A percentile compares a stretch with the other conserved stretches of the same genome.
These are phyloP conservation scores for Teinopalpus imperialis DNA, from an alignment of 2,888 invertebrate genomes.

Conservation along the genomic window DNA sequence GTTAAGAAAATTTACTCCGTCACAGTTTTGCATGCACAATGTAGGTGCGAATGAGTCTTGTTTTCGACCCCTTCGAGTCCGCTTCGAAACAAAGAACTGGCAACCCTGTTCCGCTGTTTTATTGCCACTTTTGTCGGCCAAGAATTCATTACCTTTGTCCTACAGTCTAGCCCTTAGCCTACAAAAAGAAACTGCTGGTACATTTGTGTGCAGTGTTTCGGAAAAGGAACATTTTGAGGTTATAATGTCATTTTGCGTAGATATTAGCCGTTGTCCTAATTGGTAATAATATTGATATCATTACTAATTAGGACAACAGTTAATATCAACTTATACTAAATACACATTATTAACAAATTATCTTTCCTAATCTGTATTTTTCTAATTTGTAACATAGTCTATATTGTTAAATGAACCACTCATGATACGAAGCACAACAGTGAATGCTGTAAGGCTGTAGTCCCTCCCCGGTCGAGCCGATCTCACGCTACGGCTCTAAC, in stretches of 20 bases:
- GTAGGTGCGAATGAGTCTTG: conserved; percentile 22
- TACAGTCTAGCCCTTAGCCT: conserved; percentile 19
- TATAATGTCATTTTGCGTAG: conserved; percentile 13
- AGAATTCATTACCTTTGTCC: conserved; percentile 26
- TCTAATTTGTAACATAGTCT: no score
- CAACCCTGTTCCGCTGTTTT: conserved; percentile 22
- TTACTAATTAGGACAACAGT: no score
- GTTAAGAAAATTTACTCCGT: conserved; percentile 3
- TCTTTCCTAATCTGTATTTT: no score
- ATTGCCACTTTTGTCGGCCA: conserved; percentile 25
- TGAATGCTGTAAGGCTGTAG: no score
- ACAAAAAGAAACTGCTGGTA: conserved; percentile 16
- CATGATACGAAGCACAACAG: no score
- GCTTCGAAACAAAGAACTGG: conserved; percentile 20
- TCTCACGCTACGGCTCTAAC: no score
- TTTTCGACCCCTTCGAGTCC: conserved; percentile 21
- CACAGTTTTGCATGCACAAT: conserved; percentile 12
- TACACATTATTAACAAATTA: no score
- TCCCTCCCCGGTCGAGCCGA: no score
- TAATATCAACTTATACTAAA: no score
- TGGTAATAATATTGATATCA: no score
- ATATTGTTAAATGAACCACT: no score
- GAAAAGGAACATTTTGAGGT: conserved; percentile 7
- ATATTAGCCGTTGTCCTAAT: no score
- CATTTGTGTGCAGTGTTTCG: conserved; percentile 17